These are phyloP conservation scores for Argya squamiceps DNA, from an alignment of 2,797 vertebrate genomes.

Conservation along the genomic window DNA sequence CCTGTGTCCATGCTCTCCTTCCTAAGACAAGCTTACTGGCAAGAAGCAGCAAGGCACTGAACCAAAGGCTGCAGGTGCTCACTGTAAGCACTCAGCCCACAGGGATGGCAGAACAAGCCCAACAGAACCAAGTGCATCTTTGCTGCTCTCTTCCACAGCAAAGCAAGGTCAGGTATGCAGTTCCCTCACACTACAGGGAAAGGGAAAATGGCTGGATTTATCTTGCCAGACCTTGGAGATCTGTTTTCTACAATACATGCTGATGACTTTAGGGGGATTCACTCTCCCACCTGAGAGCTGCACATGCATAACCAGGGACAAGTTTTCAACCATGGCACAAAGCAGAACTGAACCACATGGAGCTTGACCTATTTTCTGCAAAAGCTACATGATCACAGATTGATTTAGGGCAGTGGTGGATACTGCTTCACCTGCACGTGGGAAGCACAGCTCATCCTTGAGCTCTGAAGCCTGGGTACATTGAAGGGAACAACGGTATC, in stretches of 20 bases:
- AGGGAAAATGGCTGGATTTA: background rate
- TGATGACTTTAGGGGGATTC: background rate
- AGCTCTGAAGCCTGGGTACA: background rate
- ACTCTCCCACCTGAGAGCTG: background rate
- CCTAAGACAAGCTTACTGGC: background rate
- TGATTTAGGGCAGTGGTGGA: background rate
- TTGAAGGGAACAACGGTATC: fast-evolving
- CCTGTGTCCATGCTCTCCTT: background rate
- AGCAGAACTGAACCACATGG: background rate
- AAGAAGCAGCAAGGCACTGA: background rate
- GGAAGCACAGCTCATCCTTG: background rate
- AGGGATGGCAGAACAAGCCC: background rate
- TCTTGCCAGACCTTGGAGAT: background rate
- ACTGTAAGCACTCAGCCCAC: background rate
- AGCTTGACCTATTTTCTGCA: background rate
- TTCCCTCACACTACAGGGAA: background rate
- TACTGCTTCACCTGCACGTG: background rate
- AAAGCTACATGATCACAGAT: background rate
- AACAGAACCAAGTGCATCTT: background rate
- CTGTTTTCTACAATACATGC: background rate
- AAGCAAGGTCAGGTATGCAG: background rate
- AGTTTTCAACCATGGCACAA: background rate
- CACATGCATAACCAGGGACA: background rate
- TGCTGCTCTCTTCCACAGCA: background rate
- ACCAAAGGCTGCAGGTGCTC: background rate